Conservation (phyloP, 2,888 invertebrate species). For the Hydrotaea diabolus region DNA sequence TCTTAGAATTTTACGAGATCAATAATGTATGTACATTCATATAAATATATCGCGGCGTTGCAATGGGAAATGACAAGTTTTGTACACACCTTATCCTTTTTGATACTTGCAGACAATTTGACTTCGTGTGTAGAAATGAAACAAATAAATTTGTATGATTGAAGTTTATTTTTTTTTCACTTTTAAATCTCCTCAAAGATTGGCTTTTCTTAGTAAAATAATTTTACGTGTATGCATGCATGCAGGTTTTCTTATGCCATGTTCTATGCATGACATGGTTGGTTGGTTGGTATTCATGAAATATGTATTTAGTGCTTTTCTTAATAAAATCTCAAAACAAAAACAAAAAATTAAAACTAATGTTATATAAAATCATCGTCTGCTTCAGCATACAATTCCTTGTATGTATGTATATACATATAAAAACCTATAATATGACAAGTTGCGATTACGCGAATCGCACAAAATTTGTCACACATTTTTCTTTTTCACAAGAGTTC, state of each 20-base stretch:
- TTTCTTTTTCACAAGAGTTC: neutral
- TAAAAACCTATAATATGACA: slow-evolving; percentile 22
- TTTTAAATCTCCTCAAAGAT: neutral
- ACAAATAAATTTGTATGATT: neutral
- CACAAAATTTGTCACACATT: neutral
- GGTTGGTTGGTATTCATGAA: slow-evolving; percentile 6
- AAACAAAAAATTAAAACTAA: neutral
- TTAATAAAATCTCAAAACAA: slow-evolving; percentile 6
- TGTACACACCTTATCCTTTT: too few relatives aligned
- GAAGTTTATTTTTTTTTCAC: slow-evolving; percentile 5
- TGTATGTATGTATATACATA: slow-evolving; percentile 27
- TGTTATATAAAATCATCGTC: neutral
- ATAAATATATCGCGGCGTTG: too few relatives aligned
- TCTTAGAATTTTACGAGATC: too few relatives aligned
- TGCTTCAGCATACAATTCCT: neutral
- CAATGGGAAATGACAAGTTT: too few relatives aligned
- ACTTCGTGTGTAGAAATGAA: too few relatives aligned
- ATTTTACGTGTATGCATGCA: neutral
- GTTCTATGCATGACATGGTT: neutral
- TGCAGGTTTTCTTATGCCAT: neutral
- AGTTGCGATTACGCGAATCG: neutral
- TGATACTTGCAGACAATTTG: too few relatives aligned
- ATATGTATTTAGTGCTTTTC: slow-evolving; percentile 12
- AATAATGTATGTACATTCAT: too few relatives aligned
- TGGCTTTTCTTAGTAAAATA: neutral